Evolutionary conservation across 2,797 vertebrate species (phyloP), one percentile per base, ranked within the genome.

Genomic region (Bovichtus variegatus): DNA sequence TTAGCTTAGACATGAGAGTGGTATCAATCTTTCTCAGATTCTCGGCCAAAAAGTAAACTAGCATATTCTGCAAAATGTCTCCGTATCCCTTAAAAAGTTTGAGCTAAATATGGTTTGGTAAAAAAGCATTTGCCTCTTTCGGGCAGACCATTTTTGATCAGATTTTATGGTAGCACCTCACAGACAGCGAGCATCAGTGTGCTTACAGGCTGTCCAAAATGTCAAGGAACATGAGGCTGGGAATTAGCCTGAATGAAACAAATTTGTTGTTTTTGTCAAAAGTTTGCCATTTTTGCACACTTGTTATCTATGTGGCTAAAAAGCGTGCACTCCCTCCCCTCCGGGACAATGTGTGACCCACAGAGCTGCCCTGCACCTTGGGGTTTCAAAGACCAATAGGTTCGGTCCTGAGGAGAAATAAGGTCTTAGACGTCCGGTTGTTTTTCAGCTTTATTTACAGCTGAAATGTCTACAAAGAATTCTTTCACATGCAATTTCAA

Each of bases 401-500:
- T 19, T 25, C 63, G 9, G 36, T 66, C 10, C 53, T 41, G 9
- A 68, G 5, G 27, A 44, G 65, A 38, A 31, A 9, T 34, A 34
- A 40, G 13, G 10, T 68, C 31, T 55, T 63, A 16, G 41, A 57
- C 53, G 1, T 38, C 44, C n/a, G 13, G 19, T 25, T 57, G 27
- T 41, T 70, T 58, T 63, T 55, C 46, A 2, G 6, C 23, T 44
- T 60, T 25, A 50, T 70, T 75, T 59, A 36, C 29, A 25, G 50
- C 16, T 60, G 25, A 72, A 70, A 54, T 53, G 46, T 69, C 43
- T 40, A 25, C 27, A 36, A 10, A 55, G 47, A 57, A 18, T 40
- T 49, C 54, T 80, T 55, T 77, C 58, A 69, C 49, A 29, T n/a
- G 5, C 2, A 15, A 55, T 71, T 78, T 9, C 31, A 64, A 76